These are phyloP conservation scores for Danio jaintianensis DNA, from an alignment of 2,797 vertebrate species.

Conservation along the genomic window DNA sequence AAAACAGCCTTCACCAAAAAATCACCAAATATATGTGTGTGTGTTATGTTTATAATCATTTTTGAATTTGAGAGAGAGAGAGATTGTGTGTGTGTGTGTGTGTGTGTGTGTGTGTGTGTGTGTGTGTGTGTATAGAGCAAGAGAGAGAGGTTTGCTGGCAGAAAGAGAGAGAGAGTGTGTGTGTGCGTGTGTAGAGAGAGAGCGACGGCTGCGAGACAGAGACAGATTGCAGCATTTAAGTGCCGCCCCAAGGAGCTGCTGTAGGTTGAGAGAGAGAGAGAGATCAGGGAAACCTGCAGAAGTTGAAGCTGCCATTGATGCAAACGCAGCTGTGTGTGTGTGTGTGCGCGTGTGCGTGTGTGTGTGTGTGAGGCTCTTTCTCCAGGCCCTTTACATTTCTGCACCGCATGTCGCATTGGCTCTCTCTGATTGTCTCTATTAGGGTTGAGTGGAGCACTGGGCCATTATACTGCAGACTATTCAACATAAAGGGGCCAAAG, in stretches of 20 bases:
- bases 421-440: conserved; percentile 15
- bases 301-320: conserved; percentile 44
- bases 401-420: conserved; percentile 3
- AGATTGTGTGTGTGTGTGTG: too few relatives aligned
- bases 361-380: conserved; percentile 7
- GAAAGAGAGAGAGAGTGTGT: conserved; percentile 38
- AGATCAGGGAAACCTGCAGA: conserved; percentile 38
- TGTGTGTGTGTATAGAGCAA: not conserved
- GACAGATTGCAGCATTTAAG: conserved; percentile 84
- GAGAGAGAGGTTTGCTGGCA: conserved; percentile 47
- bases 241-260: conserved; percentile 76
- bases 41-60: too few relatives aligned
- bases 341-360: too few relatives aligned
- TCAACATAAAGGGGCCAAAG: not conserved
- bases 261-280: conserved; percentile 68
- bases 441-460: not conserved
- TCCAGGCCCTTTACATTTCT: conserved; percentile 11
- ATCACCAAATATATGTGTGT: too few relatives aligned
- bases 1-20: too few relatives aligned
- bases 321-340: conserved; percentile 10
- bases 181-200: conserved; percentile 37
- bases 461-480: not conserved
- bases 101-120: too few relatives aligned
- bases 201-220: conserved; percentile 67
- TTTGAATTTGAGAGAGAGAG: too few relatives aligned